Conservation (phyloP, 2,797 vertebrate species). For the Amphiprion clarkii region DNA sequence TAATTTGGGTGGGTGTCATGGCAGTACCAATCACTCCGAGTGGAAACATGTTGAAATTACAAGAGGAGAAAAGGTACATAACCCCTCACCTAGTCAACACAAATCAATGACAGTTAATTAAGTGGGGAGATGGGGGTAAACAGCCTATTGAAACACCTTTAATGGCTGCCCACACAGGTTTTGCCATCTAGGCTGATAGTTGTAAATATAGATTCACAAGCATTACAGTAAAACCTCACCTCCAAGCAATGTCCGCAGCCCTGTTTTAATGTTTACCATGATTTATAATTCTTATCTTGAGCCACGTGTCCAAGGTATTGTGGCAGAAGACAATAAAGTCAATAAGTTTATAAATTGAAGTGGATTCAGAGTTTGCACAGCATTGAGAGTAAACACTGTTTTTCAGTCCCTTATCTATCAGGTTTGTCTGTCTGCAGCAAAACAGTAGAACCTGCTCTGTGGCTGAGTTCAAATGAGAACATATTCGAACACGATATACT, state of each 20-base stretch:
- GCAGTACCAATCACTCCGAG: slow-evolving; percentile 58
- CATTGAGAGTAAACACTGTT: slow-evolving; percentile 34
- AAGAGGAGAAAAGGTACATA: slow-evolving; percentile 67
- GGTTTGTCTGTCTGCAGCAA: slow-evolving; percentile 6
- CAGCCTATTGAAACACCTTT: slow-evolving; percentile 69
- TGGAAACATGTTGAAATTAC: slow-evolving; percentile 66
- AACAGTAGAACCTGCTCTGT: not conserved
- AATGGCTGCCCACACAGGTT: slow-evolving; percentile 60
- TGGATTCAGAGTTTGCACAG: slow-evolving; percentile 44
- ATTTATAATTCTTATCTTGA: slow-evolving; percentile 60
- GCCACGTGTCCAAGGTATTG: slow-evolving; percentile 21
- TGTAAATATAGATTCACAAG: slow-evolving; percentile 65
- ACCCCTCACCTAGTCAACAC: slow-evolving; percentile 68
- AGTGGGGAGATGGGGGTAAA: slow-evolving; percentile 72
- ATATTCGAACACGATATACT: not conserved
- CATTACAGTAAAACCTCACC: slow-evolving; percentile 33
- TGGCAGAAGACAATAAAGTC: slow-evolving; percentile 54
- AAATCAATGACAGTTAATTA: slow-evolving; percentile 83
- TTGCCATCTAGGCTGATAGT: slow-evolving; percentile 53
- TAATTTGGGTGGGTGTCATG: slow-evolving; percentile 64
- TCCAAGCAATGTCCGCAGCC: slow-evolving; percentile 14
- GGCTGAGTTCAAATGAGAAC: slow-evolving; percentile 4
- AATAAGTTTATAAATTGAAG: slow-evolving; percentile 65
- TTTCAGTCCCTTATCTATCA: slow-evolving; percentile 27
- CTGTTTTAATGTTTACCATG: slow-evolving; percentile 38